Evolutionary conservation across 1,140 invertebrate genomes (phyloP).

Genomic region (Scaptodrosophila lebanonensis): DNA sequence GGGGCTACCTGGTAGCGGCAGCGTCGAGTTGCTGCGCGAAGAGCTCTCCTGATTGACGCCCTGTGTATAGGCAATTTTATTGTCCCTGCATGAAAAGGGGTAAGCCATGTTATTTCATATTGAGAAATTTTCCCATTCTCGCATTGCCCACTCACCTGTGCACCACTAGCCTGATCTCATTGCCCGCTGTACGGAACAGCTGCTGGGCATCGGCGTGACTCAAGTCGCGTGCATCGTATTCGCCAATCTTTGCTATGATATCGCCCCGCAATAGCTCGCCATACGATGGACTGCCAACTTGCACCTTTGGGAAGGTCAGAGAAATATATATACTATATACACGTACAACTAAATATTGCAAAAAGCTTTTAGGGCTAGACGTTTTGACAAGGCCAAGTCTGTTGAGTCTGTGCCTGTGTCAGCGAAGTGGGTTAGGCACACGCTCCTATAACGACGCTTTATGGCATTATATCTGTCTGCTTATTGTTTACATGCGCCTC

Average conservation of each 20-base stretch:
- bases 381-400: constrained; percentile 18
- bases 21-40: constrained; percentile 50
- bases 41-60: constrained; percentile 52
- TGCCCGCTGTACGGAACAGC: constrained; percentile 88
- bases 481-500: constrained; percentile 55
- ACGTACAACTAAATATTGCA: background rate
- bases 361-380: background rate
- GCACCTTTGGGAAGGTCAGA: constrained; percentile 78
- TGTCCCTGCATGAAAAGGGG: constrained; percentile 44
- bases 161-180: constrained; percentile 82
- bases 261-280: constrained; percentile 91
- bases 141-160: constrained; percentile 79
- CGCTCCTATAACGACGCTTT: too few relatives aligned
- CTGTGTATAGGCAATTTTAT: constrained; percentile 74
- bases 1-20: constrained; percentile 54
- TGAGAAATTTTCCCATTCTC: background rate
- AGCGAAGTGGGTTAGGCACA: too few relatives aligned
- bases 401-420: background rate
- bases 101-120: background rate
- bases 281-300: constrained; percentile 85
- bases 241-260: constrained; percentile 91
- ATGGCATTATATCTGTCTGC: constrained; percentile 2
- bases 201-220: constrained; percentile 94
- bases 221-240: constrained; percentile 89
- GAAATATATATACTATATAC: constrained; percentile 17